phyloP scores from a whole-genome alignment of 1,140 invertebrate species.

The Aphelinus certus region DNA sequence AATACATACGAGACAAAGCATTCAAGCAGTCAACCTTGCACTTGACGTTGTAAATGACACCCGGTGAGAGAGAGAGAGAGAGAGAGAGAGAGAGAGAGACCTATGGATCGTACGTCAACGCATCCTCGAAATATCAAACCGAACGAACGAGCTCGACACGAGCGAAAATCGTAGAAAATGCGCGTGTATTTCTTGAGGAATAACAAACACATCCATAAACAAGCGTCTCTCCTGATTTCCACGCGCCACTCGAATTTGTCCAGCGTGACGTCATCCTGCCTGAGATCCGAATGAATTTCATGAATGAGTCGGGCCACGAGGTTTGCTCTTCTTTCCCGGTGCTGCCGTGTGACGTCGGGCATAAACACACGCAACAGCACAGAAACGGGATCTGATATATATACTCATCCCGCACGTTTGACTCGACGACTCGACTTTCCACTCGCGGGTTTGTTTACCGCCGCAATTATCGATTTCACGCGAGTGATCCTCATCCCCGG shows the following conservation, averaged over 20 bases:
- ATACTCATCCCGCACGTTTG: too few species aligned
- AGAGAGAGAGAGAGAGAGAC: too few species aligned
- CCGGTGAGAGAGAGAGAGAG: too few species aligned
- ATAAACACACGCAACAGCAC: constrained; percentile 7
- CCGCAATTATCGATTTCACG: not conserved
- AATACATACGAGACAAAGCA: not conserved
- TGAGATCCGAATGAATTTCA: constrained; percentile 10
- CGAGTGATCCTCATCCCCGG: too few species aligned
- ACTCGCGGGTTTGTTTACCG: not conserved
- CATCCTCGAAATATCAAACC: too few species aligned
- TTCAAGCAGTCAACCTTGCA: not conserved
- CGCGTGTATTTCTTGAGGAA: too few species aligned
- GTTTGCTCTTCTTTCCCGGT: not conserved
- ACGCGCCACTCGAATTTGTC: not conserved
- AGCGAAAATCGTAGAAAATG: too few species aligned
- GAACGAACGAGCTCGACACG: too few species aligned
- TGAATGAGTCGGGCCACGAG: constrained; percentile 2
- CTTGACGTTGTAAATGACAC: too few species aligned
- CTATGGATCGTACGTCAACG: too few species aligned
- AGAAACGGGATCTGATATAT: not conserved
- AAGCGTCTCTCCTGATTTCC: too few species aligned
- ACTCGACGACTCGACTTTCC: not conserved
- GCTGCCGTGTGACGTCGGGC: not conserved
- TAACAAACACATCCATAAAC: too few species aligned
- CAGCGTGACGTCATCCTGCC: constrained; percentile 2